Conservation (phyloP, 1,140 invertebrate species). For the Leptestheria dahalacensis region DNA sequence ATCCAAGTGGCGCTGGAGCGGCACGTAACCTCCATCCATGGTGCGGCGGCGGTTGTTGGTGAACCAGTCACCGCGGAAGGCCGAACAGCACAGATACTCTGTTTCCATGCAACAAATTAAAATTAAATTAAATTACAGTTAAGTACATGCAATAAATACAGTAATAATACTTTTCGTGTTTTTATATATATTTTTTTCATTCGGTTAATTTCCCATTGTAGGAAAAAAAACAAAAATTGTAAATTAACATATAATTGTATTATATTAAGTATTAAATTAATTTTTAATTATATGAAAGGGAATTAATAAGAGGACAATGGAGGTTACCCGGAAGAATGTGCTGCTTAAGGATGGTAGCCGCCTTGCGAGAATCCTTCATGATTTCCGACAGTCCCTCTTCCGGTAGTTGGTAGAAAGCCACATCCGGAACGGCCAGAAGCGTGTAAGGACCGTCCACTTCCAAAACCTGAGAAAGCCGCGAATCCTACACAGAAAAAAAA, state of each 20-base stretch:
- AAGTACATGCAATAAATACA: too few species aligned
- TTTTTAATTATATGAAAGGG: conserved; percentile 2
- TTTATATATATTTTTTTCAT: too few species aligned
- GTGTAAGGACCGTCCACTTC: conserved; percentile 29
- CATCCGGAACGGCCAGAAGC: conserved; percentile 31
- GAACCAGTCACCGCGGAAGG: conserved; percentile 15
- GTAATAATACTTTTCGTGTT: too few species aligned
- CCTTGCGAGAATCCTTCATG: conserved; percentile 30
- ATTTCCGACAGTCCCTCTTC: conserved; percentile 29
- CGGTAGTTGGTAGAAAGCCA: conserved; percentile 29
- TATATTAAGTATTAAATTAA: conserved; percentile 2
- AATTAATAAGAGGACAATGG: not conserved
- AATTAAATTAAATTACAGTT: not conserved
- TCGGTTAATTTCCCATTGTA: too few species aligned
- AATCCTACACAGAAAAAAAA: conserved; percentile 23
- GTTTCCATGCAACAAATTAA: conserved; percentile 20
- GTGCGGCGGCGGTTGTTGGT: conserved; percentile 18
- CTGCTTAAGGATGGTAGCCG: conserved; percentile 30
- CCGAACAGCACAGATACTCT: conserved; percentile 44
- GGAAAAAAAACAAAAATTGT: too few species aligned
- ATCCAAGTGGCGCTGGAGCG: conserved; percentile 11
- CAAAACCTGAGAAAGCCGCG: conserved; percentile 31
- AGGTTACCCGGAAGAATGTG: conserved; percentile 34
- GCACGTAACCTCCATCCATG: conserved; percentile 19
- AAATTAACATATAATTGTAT: too few species aligned